A percentile compares a stretch with the other conserved stretches of the same genome.
phyloP scores from a whole-genome alignment of 1,140 invertebrate species.

The Diprion similis region DNA sequence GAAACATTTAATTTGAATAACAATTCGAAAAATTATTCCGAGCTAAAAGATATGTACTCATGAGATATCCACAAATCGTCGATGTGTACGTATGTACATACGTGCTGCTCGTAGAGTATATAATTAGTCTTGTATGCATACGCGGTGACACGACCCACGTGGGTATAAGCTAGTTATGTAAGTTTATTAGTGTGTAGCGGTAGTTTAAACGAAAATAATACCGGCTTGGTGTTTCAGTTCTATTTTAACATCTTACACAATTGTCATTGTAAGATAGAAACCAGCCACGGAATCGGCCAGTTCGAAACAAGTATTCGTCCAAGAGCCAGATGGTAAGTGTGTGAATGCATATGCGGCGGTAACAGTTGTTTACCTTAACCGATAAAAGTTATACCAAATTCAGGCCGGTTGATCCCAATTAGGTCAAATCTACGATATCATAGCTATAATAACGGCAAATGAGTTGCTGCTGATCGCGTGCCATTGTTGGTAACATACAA shows the following conservation, averaged over 20 bases:
- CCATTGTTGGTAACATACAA: too few relatives aligned
- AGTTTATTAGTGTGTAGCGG: background rate
- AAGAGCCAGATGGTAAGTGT: background rate
- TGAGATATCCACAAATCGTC: too few relatives aligned
- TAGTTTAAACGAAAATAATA: background rate
- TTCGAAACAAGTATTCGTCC: background rate
- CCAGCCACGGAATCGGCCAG: background rate
- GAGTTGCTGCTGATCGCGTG: too few relatives aligned
- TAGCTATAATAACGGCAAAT: too few relatives aligned
- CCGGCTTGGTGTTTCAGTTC: background rate
- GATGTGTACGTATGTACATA: too few relatives aligned
- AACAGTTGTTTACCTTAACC: background rate
- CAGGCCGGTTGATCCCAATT: background rate
- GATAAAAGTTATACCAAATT: background rate
- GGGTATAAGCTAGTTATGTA: slow-evolving; percentile 1
- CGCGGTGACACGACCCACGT: background rate
- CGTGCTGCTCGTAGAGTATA: background rate
- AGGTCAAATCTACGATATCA: background rate
- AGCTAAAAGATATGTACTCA: too few relatives aligned
- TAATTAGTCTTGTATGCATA: background rate
- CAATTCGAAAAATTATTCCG: too few relatives aligned
- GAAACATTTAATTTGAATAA: too few relatives aligned
- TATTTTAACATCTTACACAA: slow-evolving; percentile 1
- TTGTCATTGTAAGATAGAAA: background rate
- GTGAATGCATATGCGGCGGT: background rate